Conservation (phyloP, 30 jellyfish, hydroid and myxozoan species). For the Turritopsis rubra region DNA sequence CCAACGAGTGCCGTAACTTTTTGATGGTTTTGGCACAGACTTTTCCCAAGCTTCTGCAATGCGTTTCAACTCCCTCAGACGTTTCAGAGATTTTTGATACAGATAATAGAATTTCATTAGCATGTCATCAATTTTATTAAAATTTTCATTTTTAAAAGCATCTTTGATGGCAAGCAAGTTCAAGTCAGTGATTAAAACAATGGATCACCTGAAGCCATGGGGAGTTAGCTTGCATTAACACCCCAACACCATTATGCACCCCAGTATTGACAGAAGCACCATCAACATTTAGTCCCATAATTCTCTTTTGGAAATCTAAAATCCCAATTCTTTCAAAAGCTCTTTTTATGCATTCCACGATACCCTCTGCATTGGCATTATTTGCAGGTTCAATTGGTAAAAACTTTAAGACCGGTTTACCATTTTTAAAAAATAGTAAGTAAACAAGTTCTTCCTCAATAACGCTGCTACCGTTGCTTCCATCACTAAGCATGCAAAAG, state of each 20-base stretch:
- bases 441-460: conserved; percentile 13
- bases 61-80: conserved; percentile 2
- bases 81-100: conserved; percentile 11
- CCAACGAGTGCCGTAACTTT: conserved; percentile 45
- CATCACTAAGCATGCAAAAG: background rate
- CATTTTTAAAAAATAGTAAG: background rate
- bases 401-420: background rate
- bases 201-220: conserved; percentile 42
- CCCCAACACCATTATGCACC: conserved; percentile 27
- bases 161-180: conserved; percentile 35
- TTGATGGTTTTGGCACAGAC: conserved; percentile 34
- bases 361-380: background rate
- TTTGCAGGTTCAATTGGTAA: conserved; percentile 8
- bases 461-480: background rate
- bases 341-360: background rate
- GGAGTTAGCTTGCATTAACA: conserved; percentile 7
- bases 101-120: background rate
- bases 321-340: conserved; percentile 24
- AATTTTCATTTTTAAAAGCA: conserved; percentile 1
- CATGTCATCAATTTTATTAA: conserved; percentile 10
- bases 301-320: background rate
- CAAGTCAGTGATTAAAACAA: conserved; percentile 39
- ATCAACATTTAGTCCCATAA: conserved; percentile 26
- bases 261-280: conserved; percentile 37
- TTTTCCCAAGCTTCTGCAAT: conserved; percentile 26